Conservation (phyloP, 1,140 invertebrate species). For the Andricus grossulariae region DNA sequence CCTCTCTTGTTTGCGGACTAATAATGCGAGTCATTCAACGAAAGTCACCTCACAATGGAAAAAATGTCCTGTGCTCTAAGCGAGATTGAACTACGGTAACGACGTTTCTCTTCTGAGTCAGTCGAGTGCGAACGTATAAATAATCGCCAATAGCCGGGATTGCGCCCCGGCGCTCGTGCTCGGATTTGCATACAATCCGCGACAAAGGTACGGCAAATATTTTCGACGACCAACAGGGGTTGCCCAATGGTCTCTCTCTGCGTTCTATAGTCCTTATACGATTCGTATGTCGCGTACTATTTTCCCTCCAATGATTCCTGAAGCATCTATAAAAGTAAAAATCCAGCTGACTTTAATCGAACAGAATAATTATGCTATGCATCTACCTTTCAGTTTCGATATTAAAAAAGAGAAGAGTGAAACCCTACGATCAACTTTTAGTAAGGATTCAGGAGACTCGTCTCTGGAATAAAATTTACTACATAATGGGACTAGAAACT, state of each 20-base stretch:
- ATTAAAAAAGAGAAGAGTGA: neutral
- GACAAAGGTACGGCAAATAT: conserved; percentile 47
- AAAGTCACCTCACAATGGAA: conserved; percentile 14
- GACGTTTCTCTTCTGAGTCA: conserved; percentile 33
- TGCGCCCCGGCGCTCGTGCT: conserved; percentile 34
- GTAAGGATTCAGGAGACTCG: no score
- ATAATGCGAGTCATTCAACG: conserved; percentile 6
- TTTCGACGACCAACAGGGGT: conserved; percentile 38
- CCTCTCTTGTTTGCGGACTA: neutral
- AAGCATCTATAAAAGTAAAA: conserved; percentile 1
- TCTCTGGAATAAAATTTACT: no score
- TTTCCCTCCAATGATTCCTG: conserved; percentile 19
- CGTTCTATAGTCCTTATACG: conserved; percentile 15
- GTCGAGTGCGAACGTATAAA: conserved; percentile 46
- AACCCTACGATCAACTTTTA: no score
- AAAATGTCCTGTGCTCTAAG: conserved; percentile 32
- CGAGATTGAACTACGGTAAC: conserved; percentile 37
- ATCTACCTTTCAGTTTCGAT: neutral
- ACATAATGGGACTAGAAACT: no score
- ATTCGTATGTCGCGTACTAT: neutral
- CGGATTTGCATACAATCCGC: conserved; percentile 57
- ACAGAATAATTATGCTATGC: conserved; percentile 1
- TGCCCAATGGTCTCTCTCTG: conserved; percentile 11
- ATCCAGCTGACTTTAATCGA: neutral
- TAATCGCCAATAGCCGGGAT: conserved; percentile 45